A percentile compares a stretch with the other conserved stretches of the same genome.
These are phyloP conservation scores for Tetragonula carbonaria DNA, from an alignment of 2,888 invertebrate species.

Conservation along the genomic window DNA sequence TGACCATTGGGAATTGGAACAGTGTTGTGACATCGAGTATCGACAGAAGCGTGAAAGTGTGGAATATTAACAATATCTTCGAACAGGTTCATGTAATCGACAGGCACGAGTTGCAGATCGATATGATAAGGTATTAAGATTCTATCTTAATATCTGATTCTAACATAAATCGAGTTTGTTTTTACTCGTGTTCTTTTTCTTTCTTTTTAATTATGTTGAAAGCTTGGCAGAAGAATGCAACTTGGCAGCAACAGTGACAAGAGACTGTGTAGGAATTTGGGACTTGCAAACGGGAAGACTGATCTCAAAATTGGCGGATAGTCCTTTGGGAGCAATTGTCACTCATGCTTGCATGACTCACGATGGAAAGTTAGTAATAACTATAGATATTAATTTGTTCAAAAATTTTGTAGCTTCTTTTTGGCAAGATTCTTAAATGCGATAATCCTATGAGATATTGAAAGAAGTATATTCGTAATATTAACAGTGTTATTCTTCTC, in stretches of 20 bases:
- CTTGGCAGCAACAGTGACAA: conserved; percentile 95
- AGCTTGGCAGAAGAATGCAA: conserved; percentile 92
- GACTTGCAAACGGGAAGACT: conserved; percentile 93
- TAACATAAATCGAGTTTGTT: neutral
- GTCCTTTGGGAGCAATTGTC: conserved; percentile 96
- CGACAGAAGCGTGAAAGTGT: conserved; percentile 98
- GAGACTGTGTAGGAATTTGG: conserved; percentile 98
- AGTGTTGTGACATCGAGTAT: conserved; percentile 98
- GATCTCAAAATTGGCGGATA: conserved; percentile 94
- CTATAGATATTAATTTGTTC: neutral
- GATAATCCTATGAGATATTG: neutral
- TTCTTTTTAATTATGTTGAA: neutral
- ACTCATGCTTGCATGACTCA: conserved; percentile 96
- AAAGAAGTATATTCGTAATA: neutral
- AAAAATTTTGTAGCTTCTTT: neutral
- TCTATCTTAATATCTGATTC: neutral
- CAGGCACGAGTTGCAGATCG: conserved; percentile 97
- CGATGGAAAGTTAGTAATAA: conserved; percentile 88
- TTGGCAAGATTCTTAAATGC: neutral
- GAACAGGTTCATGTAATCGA: conserved; percentile 98
- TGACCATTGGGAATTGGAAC: conserved; percentile 95
- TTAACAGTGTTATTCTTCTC: too few relatives aligned
- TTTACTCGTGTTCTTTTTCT: neutral
- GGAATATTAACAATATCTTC: conserved; percentile 99
- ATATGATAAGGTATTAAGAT: conserved; percentile 90